Base-by-base conservation (phyloP, 1,140 invertebrate species). In the Heliconius eleuchia region DNA sequence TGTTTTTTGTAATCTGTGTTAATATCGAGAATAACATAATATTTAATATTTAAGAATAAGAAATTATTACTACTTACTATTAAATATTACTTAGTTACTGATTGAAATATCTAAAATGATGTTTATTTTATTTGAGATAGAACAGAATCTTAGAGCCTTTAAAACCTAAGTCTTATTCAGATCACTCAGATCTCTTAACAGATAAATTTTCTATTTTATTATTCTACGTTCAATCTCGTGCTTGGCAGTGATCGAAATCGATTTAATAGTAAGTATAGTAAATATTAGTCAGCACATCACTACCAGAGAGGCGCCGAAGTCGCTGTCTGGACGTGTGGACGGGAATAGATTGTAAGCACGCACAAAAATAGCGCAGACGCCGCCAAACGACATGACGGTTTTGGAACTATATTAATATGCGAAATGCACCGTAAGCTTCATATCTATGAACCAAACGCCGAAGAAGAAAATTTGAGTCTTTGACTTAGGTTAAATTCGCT, bases 371-470 rank as follows among this genome's bases (percentile, higher is more conserved):
- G 84, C 87, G 82, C 82, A 91, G 89, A 89, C 89, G 85, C 81
- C 83, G 85, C 83, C 85, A 83, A 60, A 46, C 83, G 81, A 80
- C 73, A 66, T n/a, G 82, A 84, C 83, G 86, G 81, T 86, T 87
- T 88, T 84, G 86, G 86, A 87, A 82, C 83, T 80, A 83, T 88
- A 90, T 89, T 89, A 88, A 90, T 89, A 89, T 83, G 83, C 83
- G 79, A 87, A 84, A 84, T 80, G 39, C 50, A 66, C 23, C 60
- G 34, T 39, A 71, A 71, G 18, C 9, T 6, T 71, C 23, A 39
- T 72, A 72, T 39, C n/a, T 71, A 71, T 23, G 8, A 57, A 57
- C 55, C n/a, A 16, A 66, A 66, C 60, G 27, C 60, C 11, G 9
- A 16, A 13, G 60, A 66, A 66, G 7, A n/a, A 60, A 60, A 60